Conservation (phyloP, 2,113 vertebrate species). For the Acrocephalus kingi region DNA sequence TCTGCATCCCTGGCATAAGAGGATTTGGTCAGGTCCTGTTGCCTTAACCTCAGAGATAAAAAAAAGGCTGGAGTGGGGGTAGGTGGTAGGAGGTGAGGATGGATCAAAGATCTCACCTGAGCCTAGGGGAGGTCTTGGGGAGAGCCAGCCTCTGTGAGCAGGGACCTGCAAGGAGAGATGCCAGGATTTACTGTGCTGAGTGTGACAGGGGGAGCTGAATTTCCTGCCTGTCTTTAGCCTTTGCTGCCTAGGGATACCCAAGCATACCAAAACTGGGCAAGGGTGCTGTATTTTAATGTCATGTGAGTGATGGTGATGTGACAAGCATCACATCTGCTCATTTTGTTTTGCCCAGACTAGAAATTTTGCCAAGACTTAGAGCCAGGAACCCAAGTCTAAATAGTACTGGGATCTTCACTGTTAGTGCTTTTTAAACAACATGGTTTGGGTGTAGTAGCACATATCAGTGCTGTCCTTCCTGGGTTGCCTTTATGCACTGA, state of each 20-base stretch:
- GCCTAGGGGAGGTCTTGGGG: not conserved
- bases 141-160: not conserved
- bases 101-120: not conserved
- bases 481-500: not conserved
- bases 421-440: not conserved
- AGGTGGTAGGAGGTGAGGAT: not conserved
- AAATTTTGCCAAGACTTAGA: not conserved
- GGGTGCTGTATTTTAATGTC: not conserved
- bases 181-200: not conserved
- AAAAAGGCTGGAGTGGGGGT: fast-evolving
- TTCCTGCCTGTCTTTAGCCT: not conserved
- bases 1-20: not conserved
- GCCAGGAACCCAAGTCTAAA: not conserved
- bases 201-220: not conserved
- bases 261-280: not conserved
- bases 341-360: not conserved
- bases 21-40: not conserved
- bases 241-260: not conserved
- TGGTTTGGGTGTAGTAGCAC: not conserved
- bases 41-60: not conserved
- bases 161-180: not conserved
- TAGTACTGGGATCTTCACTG: not conserved
- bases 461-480: not conserved
- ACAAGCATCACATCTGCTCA: not conserved
- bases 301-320: not conserved